These are phyloP conservation scores for Parasteatoda tepidariorum DNA, from an alignment of 1,140 invertebrate genomes.

Conservation along the genomic window DNA sequence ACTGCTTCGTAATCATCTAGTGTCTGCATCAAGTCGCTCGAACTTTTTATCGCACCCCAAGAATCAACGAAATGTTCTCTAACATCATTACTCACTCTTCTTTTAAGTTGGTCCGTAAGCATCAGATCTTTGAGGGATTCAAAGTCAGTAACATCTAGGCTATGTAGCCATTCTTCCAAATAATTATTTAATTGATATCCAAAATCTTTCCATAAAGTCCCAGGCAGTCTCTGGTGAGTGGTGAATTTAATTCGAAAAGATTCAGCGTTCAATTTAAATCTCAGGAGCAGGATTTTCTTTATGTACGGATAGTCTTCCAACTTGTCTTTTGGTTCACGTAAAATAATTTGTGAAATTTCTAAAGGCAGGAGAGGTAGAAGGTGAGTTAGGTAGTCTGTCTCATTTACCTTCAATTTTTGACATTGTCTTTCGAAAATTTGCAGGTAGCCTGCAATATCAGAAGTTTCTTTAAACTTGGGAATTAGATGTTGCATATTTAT, in stretches of 20 bases:
- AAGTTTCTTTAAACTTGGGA: background rate
- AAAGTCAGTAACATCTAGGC: background rate
- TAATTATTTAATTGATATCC: too few species aligned
- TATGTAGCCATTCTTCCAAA: background rate
- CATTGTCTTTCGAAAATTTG: background rate
- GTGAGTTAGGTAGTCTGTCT: background rate
- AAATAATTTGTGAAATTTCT: background rate
- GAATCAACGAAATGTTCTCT: background rate
- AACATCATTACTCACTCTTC: background rate
- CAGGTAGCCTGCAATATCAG: background rate
- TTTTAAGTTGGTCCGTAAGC: background rate
- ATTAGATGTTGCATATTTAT: background rate
- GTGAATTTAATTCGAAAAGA: background rate
- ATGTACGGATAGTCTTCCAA: background rate
- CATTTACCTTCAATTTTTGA: background rate
- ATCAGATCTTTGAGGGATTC: background rate
- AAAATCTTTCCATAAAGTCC: background rate
- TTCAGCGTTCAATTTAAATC: background rate
- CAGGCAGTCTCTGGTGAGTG: too few species aligned
- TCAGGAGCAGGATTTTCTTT: background rate
- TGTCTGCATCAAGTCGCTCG: background rate
- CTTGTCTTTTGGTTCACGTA: background rate
- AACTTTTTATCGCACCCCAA: background rate
- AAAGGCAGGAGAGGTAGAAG: background rate
- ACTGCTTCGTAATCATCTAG: background rate